Evolutionary conservation across 1,140 invertebrate species (phyloP).

Genomic region (Hycleus phaleratus): DNA sequence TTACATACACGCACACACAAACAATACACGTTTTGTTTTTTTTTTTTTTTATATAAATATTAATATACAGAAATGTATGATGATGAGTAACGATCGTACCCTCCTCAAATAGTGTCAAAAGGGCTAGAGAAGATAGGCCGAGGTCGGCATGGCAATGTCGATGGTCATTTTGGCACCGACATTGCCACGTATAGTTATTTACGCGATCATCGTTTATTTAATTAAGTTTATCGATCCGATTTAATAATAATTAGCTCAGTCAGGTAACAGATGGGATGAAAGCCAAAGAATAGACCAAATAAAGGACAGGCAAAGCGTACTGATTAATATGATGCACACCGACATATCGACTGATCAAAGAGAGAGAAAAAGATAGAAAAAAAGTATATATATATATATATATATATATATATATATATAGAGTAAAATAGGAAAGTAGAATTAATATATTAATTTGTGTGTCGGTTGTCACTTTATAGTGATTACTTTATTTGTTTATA

Average conservation of each 20-base stretch:
- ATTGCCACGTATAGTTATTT: constrained; percentile 26
- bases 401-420: too few species aligned
- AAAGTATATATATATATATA: too few species aligned
- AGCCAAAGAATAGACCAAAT: constrained; percentile 37
- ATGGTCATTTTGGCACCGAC: constrained; percentile 11
- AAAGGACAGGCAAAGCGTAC: constrained; percentile 32
- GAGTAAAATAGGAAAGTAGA: too few species aligned
- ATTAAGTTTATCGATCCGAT: constrained; percentile 23
- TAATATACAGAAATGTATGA: too few species aligned
- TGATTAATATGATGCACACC: constrained; percentile 15
- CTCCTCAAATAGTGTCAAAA: constrained; percentile 35
- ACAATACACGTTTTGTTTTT: constrained; percentile 23
- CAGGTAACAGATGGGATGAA: constrained; percentile 36
- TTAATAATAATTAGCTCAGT: constrained; percentile 19
- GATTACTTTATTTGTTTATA: constrained; percentile 23
- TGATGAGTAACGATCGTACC: constrained; percentile 32
- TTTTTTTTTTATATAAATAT: constrained; percentile 20
- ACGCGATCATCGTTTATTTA: constrained; percentile 21
- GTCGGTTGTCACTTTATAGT: too few species aligned
- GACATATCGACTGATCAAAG: constrained; percentile 10
- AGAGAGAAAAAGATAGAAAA: constrained; percentile 8
- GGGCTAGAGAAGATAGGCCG: constrained; percentile 21
- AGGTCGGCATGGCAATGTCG: constrained; percentile 23
- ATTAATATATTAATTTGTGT: too few species aligned
- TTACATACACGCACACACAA: constrained; percentile 24